These are phyloP conservation scores for Acanthosepion pharaonis DNA, from an alignment of 2,888 invertebrate species.

Conservation along the genomic window DNA sequence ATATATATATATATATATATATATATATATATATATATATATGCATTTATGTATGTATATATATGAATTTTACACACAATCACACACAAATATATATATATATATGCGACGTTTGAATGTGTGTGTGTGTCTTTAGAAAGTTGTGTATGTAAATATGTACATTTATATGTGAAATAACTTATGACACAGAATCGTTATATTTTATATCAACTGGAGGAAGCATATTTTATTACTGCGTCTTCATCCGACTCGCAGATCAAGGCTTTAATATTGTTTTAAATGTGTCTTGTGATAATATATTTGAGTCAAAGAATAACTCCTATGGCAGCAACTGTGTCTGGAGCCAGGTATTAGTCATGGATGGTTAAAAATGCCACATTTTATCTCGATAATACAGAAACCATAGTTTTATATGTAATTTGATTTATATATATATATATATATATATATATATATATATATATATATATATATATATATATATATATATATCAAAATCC, in stretches of 20 bases:
- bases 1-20: not conserved
- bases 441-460: no score
- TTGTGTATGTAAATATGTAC: not conserved
- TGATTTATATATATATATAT: not conserved
- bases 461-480: no score
- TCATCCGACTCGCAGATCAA: not conserved
- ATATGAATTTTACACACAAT: not conserved
- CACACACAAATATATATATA: no score
- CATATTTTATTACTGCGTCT: not conserved
- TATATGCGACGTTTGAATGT: no score
- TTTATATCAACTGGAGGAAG: not conserved
- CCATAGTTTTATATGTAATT: slow-evolving; percentile 39
- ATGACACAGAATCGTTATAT: not conserved
- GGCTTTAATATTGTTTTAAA: slow-evolving; percentile 6
- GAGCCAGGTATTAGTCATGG: slow-evolving; percentile 47
- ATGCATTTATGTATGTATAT: not conserved
- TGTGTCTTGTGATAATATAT: not conserved
- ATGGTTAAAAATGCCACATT: not conserved
- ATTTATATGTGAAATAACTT: not conserved
- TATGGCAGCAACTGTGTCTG: not conserved
- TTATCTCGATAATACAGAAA: not conserved
- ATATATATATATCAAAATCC: not conserved
- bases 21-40: not conserved
- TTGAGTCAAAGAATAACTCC: not conserved
- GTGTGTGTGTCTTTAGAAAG: not conserved